Evolutionary conservation across 2,113 vertebrate genomes (phyloP), one percentile per base, ranked within the genome.

Genomic region (Sceloporus undulatus): DNA sequence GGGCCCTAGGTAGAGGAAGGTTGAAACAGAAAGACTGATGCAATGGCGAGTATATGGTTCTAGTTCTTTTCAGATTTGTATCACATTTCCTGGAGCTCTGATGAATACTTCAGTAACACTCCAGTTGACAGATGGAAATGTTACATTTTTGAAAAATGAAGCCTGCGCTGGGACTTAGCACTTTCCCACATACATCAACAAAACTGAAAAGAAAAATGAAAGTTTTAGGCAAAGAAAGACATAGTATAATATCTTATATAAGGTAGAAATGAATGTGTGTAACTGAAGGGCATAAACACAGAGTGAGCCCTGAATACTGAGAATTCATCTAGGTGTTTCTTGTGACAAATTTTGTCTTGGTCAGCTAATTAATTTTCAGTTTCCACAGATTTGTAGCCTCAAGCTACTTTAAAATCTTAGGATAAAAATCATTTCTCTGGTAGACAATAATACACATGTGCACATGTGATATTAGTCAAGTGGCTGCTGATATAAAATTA

Each of bases 281-380:
- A 16, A 34, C 42, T 59, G 79, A 62, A 87, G 54, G 29, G 25
- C 54, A 87, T 40, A 82, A 74, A n/a, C 34, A 87, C 66, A 87
- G 52, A 59, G 38, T 59, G 65, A 81, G 78, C 34, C 18, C 59
- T 66, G 40, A 48, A 85, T 65, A 78, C 68, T 34, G 62, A 82
- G n/a, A 85, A 2, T 40, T 87, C 5, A 23, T 6, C 56, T n/a
- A 74, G 9, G n/a, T 48, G 40, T 81, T 80, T 52, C 21, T 87
- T n/a, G 14, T 27, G 80, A 42, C 52, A 56, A 59, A 87, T 48
- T 81, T 18, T 5, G 16, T 75, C 40, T 38, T 62, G 42, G 19
- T 62, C 62, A 34, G 34, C 40, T 81, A 82, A 74, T 74, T 18
- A 87, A 42, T 68, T 74, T 54, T 38, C 66, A 70, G 66, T n/a